Conservation (phyloP, 2,888 invertebrate genomes). For the Rhogogaster chlorosoma region DNA sequence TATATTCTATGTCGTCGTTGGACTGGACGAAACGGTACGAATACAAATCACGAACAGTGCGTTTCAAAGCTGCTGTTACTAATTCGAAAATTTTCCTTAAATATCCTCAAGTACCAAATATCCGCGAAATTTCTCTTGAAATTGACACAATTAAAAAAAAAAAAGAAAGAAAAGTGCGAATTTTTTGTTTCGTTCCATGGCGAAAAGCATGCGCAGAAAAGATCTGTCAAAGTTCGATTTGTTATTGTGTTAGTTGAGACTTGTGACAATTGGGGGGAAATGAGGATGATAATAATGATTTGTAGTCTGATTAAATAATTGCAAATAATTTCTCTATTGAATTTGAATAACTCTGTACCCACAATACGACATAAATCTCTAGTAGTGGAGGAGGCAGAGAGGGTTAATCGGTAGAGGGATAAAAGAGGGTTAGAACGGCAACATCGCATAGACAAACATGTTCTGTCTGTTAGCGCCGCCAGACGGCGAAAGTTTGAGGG, state of each 20-base stretch:
- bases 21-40: neutral
- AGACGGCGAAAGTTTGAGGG: conserved; percentile 65
- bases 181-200: neutral
- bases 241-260: neutral
- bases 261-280: neutral
- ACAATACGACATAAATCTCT: conserved; percentile 48
- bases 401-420: conserved; percentile 76
- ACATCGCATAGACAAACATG: conserved; percentile 64
- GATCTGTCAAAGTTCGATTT: neutral
- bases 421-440: conserved; percentile 54
- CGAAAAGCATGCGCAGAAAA: neutral
- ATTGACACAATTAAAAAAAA: neutral
- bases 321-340: conserved; percentile 55
- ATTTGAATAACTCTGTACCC: conserved; percentile 17
- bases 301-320: conserved; percentile 46
- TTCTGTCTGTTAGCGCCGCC: conserved; percentile 64
- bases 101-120: neutral
- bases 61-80: neutral
- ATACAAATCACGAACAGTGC: conserved; percentile 21
- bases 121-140: neutral
- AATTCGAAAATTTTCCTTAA: neutral
- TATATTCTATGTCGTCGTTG: neutral
- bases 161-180: neutral
- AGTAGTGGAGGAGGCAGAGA: conserved; percentile 68
- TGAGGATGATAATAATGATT: neutral